These are phyloP conservation scores for Nibea albiflora DNA, from an alignment of 2,113 vertebrate genomes.

Conservation along the genomic window DNA sequence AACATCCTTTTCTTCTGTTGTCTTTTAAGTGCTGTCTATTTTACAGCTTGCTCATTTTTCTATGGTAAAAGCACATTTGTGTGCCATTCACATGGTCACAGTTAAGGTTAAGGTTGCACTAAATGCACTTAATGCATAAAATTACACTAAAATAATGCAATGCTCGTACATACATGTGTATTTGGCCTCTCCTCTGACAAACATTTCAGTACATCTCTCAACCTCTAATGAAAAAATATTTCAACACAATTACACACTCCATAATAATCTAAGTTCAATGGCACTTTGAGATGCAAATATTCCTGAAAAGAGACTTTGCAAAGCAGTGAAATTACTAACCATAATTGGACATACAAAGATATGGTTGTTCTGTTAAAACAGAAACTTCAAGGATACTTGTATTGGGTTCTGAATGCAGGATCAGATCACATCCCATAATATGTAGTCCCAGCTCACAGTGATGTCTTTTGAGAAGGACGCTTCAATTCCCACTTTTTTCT, in stretches of 20 bases:
- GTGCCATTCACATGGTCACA: not conserved
- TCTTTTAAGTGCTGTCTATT: conserved; percentile 25
- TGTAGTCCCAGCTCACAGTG: no score
- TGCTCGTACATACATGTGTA: not conserved
- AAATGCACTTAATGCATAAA: conserved; percentile 25
- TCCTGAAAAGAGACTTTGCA: not conserved
- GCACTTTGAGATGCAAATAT: not conserved
- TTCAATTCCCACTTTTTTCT: not conserved
- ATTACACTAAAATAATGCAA: conserved; percentile 31
- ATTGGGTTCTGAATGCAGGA: not conserved
- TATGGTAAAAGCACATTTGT: conserved; percentile 5
- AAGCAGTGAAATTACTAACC: not conserved
- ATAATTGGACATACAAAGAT: not conserved
- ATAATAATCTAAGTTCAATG: not conserved
- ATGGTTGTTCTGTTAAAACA: not conserved
- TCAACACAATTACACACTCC: not conserved
- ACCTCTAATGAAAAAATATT: not conserved
- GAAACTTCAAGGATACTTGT: not conserved
- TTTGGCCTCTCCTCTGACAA: conserved; percentile 21
- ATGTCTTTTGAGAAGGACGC: no score
- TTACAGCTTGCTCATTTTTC: not conserved
- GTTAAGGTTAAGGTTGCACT: conserved; percentile 11
- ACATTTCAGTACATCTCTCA: not conserved
- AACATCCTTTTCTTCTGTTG: conserved; percentile 1
- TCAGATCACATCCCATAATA: not conserved